Base-by-base conservation (phyloP, 2,113 vertebrate species). In the Reinhardtius hippoglossoides region DNA sequence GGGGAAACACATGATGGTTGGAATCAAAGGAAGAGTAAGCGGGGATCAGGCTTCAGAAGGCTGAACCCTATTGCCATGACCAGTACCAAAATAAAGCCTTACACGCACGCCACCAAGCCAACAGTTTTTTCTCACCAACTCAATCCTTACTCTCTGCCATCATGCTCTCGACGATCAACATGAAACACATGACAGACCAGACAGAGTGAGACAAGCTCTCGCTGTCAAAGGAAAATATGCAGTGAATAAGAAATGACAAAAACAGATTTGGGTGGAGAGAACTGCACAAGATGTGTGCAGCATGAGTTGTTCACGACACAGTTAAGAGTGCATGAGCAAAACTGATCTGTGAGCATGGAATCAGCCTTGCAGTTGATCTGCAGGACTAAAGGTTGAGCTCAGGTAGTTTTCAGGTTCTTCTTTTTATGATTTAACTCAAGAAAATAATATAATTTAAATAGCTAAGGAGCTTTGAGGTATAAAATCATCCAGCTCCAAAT, bases 1-100 rank as follows among this genome's bases (percentile, higher is more conserved):
- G 55, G 73, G 56, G 67, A 81, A 77, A 77, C 68, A 77, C 68
- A 57, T 18, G 70, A 68, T 44, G 56, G 31, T 13, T 9, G 24
- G 54, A 71, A 76, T 71, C 24, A 77, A 61, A 70, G 23, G 54
- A 13, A 58, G 8, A 21, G 14, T 77, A 64, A 64, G 75, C 10
- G 23, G 31, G 9, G 24, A 24, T 59, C 24, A 56, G 46, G 66
- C 60, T 63, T 82, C 15, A n/a, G 14, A 63, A 73, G 57, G 20
- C 9, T 10, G 27, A 64, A 42, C 26, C 31, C 59, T 57, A 48
- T 40, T 62, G 59, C 35, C 59, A 40, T 62, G 26, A 70, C 37
- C 15, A 16, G 27, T 58, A 58, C 27, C 16, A 37, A 60, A 31
- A 35, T 60, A 31, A 60, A 24, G 57, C 26, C 57, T 24, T 1